Evolutionary conservation across 2,797 vertebrate species (phyloP), one percentile per base, ranked within the genome.

Genomic region (Coregonus ussuriensis): DNA sequence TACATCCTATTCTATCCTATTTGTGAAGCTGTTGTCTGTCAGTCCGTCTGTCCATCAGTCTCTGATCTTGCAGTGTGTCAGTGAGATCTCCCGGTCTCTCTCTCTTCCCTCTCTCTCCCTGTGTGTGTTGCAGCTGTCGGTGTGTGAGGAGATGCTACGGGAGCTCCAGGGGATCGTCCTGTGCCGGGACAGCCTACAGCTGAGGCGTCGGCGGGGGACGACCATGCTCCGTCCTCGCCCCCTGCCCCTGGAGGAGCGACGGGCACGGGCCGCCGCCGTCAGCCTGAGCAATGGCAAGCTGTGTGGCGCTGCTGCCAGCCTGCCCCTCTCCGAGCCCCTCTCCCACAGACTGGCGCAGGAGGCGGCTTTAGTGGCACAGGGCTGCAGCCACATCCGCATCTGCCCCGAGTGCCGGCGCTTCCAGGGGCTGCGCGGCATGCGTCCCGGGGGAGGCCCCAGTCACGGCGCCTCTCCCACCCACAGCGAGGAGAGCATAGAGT

Each of bases 261-360:
- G 95, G 75, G 95, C 94, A 0, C 92, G 91, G 86, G 92, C 54
- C 79, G 89, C 80, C 76, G 91, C 88, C 0, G 95, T 96, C 35
- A 95, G 96, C 94, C 97, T 99, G 84, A 98, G 98, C 93, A 99
- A 99, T 0, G 98, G 98, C 77, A 97, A 98, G 90, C 94, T 99
- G 84, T 99, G 97, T 54, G 93, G 95, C 0, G 97, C 96, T 18
- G 92, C 91, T 18, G 92, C 91, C 0, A 96, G 95, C 0, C 94
- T 97, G 66, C 94, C 97, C 0, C 94, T 97, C 63, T 94, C 97
- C 0, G 97, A 98, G 76, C 96, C 96, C 41, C 92, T 98, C 79
- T 95, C 97, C 13, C 97, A 98, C 92, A 97, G 97, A 97, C 96
- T 99, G 89, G 96, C 96, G 0, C 97, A 98, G 80, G 98, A 99